A percentile compares a stretch with the other conserved stretches of the same genome.
Evolutionary conservation across 2,113 vertebrate genomes (phyloP).

Genomic region (Pseudorasbora parva): DNA sequence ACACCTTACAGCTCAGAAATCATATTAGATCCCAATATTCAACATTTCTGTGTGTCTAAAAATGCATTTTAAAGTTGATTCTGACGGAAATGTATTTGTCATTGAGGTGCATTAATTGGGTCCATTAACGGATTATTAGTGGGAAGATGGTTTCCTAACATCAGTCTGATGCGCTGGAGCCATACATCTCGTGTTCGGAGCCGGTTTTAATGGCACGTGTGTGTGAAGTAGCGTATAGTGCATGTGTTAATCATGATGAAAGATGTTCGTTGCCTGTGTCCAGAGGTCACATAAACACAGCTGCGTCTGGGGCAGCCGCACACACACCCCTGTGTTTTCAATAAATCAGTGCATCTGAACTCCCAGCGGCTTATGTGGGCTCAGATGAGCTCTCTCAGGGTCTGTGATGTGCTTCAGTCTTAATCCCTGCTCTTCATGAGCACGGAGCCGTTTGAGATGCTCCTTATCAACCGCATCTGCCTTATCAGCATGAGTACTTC

Average conservation of each 20-base stretch:
- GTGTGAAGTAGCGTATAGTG: conserved; percentile 9
- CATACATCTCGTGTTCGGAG: background rate
- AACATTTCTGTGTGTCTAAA: too few species aligned
- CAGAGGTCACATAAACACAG: conserved; percentile 81
- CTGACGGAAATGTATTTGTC: background rate
- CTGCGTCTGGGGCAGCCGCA: conserved; percentile 51
- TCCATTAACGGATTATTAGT: background rate
- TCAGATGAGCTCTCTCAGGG: conserved; percentile 46
- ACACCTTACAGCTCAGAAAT: too few species aligned
- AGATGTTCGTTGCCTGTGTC: conserved; percentile 5
- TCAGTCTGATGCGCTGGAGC: background rate
- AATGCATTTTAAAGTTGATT: background rate
- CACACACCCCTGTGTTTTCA: conserved; percentile 30
- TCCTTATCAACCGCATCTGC: background rate
- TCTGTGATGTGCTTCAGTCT: conserved; percentile 50
- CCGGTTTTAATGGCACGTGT: background rate
- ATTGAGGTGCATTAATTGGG: background rate
- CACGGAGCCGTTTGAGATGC: background rate
- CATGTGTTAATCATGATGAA: conserved; percentile 30
- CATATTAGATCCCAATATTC: too few species aligned
- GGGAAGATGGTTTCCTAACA: background rate
- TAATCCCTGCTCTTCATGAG: conserved; percentile 20
- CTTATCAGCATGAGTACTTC: background rate
- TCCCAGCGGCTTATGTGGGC: background rate
- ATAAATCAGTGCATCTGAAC: conserved; percentile 44